phyloP scores from a whole-genome alignment of 92 coral and sea anemone genomes.

The Hydrozoanthus gracilis region DNA sequence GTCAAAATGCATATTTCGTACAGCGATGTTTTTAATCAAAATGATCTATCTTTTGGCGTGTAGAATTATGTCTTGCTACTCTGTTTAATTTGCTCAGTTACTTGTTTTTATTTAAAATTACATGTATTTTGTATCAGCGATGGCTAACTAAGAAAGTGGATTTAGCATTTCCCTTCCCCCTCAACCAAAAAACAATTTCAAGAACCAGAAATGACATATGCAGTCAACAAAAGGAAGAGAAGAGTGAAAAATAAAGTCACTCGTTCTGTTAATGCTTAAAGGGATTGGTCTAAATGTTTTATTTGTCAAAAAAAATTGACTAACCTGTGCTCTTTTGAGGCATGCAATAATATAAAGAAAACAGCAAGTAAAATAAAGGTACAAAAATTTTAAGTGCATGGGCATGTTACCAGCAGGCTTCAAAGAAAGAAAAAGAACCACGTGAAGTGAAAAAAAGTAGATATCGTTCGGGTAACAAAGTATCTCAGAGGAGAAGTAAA shows the following conservation, averaged over 20 bases:
- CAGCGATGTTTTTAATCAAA: neutral
- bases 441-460: slow-evolving; percentile 3
- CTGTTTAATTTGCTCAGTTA: neutral
- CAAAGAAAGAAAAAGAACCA: slow-evolving; percentile 11
- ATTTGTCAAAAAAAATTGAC: neutral
- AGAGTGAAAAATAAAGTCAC: neutral
- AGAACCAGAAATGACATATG: neutral
- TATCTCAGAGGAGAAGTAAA: neutral
- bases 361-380: slow-evolving; percentile 46
- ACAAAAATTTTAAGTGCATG: slow-evolving; percentile 20
- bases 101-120: too few relatives aligned
- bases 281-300: slow-evolving; percentile 3
- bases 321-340: neutral
- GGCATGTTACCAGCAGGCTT: neutral
- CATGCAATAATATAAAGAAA: neutral
- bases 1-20: neutral
- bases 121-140: neutral
- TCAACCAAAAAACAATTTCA: neutral
- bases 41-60: neutral
- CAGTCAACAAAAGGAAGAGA: slow-evolving; percentile 3
- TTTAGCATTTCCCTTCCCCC: slow-evolving; percentile 10
- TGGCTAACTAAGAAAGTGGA: slow-evolving; percentile 3
- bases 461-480: slow-evolving; percentile 7
- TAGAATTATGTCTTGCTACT: neutral
- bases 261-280: neutral